Conservation (phyloP, 2,888 invertebrate genomes). For the Julus scandinavius region DNA sequence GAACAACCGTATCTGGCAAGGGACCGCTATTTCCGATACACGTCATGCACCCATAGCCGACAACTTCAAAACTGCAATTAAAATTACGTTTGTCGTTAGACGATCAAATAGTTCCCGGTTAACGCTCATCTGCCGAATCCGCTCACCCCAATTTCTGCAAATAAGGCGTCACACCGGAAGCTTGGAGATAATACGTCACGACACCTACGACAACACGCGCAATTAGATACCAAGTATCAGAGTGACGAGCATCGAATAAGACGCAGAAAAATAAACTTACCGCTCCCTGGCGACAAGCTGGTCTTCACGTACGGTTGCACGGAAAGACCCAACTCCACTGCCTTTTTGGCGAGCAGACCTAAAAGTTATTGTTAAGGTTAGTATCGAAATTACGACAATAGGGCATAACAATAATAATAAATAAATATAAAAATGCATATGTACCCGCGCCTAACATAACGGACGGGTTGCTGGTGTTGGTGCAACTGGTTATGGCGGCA, state of each 20-base stretch:
- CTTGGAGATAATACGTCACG: constrained; percentile 88
- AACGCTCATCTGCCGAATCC: not conserved
- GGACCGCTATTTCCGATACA: constrained; percentile 99
- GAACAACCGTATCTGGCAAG: constrained; percentile 88
- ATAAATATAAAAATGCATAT: constrained; percentile 52
- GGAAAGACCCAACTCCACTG: constrained; percentile 86
- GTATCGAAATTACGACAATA: no score
- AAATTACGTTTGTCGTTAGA: not conserved
- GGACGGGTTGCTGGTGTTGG: constrained; percentile 97
- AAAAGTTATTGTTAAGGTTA: constrained; percentile 51
- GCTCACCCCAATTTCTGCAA: constrained; percentile 80
- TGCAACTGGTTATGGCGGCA: constrained; percentile 97
- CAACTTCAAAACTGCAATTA: constrained; percentile 78
- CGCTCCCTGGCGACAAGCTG: constrained; percentile 94
- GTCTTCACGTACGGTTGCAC: constrained; percentile 97
- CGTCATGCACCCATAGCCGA: constrained; percentile 99
- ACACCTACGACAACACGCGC: constrained; percentile 68
- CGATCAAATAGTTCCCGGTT: not conserved
- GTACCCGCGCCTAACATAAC: constrained; percentile 96
- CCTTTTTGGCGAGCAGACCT: constrained; percentile 92
- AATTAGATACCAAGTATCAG: not conserved
- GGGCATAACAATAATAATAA: not conserved
- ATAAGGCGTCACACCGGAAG: constrained; percentile 91
- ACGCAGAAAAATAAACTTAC: constrained; percentile 63
- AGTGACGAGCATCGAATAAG: no score